Evolutionary conservation across 2,797 vertebrate genomes (phyloP), one percentile per base, ranked within the genome.

Genomic region (Aythya fuligula): DNA sequence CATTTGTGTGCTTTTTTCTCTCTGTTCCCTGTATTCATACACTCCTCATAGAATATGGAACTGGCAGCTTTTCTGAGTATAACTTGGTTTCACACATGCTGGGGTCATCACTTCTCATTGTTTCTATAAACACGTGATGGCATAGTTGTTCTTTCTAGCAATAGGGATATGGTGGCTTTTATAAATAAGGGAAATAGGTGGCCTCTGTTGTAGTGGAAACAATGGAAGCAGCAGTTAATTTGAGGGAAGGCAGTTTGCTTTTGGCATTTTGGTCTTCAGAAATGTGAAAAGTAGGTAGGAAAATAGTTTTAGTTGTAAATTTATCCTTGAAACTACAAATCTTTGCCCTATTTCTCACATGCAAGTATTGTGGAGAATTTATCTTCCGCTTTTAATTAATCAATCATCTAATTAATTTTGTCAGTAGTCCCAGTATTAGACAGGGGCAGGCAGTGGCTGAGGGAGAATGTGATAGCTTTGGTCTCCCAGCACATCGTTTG

Each of bases 121-220:
- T 95, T 95, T 41, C 89, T 60, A 3, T 47, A 21, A 1, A 2
- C 92, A 94, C 3, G 28, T 93, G 92, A 92, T 71, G 58, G 39
- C 28, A 6, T 9, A 28, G 41, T 65, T 77, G 45, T 43, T 65
- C 66, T 60, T 64, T 49, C 49, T 34, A 34, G 20, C 24, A 8
- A n/a, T 32, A 17, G 66, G 39, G 84, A 6, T 77, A 58, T 81
- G 84, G 8, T 82, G 77, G 60, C 71, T 90, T 90, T 82, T 76
- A 77, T 83, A 92, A 95, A 82, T 85, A 90, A 90, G 93, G 94
- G 95, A 95, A 95, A 93, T 93, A 90, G 85, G 81, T 94, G 84
- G 90, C 84, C 72, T 89, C 87, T 89, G 72, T 85, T 90, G 62
- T 43, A 30, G 65, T 61, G 78, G 89, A 85, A 95, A 95, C 89